These are phyloP conservation scores for Pachymerium ferrugineum DNA, from an alignment of 2,888 invertebrate species.

Conservation along the genomic window DNA sequence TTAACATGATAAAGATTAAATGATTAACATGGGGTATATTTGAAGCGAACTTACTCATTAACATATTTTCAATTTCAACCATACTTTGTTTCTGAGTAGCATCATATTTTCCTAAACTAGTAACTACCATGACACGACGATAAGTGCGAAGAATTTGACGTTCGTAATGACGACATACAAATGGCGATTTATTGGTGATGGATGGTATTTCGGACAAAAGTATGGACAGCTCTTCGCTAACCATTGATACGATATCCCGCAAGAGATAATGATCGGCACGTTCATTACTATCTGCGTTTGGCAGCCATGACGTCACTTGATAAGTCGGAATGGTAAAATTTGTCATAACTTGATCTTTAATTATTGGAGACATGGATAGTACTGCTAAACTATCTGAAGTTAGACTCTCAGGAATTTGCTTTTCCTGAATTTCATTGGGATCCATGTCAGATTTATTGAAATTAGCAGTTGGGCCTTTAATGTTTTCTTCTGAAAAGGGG, in stretches of 20 bases:
- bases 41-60: slow-evolving; percentile 11
- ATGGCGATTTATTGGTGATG: slow-evolving; percentile 32
- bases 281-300: background rate
- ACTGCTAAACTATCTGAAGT: slow-evolving; percentile 32
- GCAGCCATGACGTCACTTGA: slow-evolving; percentile 34
- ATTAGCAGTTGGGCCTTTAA: background rate
- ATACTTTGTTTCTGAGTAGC: slow-evolving; percentile 29
- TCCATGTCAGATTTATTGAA: background rate
- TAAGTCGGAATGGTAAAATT: slow-evolving; percentile 32
- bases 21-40: slow-evolving; percentile 28
- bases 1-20: slow-evolving; percentile 27
- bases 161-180: slow-evolving; percentile 32
- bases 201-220: slow-evolving; percentile 28
- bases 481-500: background rate
- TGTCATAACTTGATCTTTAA: slow-evolving; percentile 33
- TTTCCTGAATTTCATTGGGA: background rate
- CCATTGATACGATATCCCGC: slow-evolving; percentile 34
- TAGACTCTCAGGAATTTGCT: slow-evolving; percentile 31
- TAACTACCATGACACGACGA: slow-evolving; percentile 29
- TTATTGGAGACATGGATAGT: slow-evolving; percentile 30
- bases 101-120: slow-evolving; percentile 35
- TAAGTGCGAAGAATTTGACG: slow-evolving; percentile 32
- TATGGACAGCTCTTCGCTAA: slow-evolving; percentile 33
- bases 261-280: slow-evolving; percentile 12
- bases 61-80: slow-evolving; percentile 9